Evolutionary conservation across 2,888 invertebrate species (phyloP).

Genomic region (Dasysyrphus albostriatus): DNA sequence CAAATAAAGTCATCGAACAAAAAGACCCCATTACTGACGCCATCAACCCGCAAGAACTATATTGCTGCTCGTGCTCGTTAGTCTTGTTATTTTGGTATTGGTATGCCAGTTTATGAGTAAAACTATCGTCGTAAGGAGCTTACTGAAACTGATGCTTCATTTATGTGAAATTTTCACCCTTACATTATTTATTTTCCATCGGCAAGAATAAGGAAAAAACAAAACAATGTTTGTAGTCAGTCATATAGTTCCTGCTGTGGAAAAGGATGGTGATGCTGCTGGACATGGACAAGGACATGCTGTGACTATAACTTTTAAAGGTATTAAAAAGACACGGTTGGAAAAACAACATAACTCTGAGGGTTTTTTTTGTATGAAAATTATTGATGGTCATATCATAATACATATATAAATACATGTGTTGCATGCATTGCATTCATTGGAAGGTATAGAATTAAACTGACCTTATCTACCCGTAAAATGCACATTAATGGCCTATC

Average conservation of each 20-base stretch:
- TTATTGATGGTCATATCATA: not conserved
- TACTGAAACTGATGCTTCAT: conserved; percentile 16
- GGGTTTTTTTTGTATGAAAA: not conserved
- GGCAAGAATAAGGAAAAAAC: conserved; percentile 10
- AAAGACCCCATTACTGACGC: not conserved
- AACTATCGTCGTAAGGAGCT: not conserved
- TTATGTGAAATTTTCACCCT: conserved; percentile 17
- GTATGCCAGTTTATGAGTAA: conserved; percentile 1
- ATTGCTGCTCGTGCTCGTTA: not conserved
- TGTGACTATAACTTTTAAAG: conserved; percentile 9
- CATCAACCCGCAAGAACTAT: not conserved
- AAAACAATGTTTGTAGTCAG: not conserved
- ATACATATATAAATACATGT: not conserved
- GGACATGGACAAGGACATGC: not conserved
- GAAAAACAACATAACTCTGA: not conserved
- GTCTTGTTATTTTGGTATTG: not conserved
- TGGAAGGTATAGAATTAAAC: not conserved
- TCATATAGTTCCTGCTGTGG: not conserved
- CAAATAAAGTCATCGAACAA: conserved; percentile 15
- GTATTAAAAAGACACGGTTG: conserved; percentile 14
- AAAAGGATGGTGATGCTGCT: not conserved
- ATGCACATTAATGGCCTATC: not conserved
- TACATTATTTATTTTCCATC: not conserved
- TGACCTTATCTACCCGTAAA: not conserved
- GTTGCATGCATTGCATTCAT: not conserved